These are phyloP conservation scores for Phymatocera aterrima DNA, from an alignment of 2,888 invertebrate species.

Conservation along the genomic window DNA sequence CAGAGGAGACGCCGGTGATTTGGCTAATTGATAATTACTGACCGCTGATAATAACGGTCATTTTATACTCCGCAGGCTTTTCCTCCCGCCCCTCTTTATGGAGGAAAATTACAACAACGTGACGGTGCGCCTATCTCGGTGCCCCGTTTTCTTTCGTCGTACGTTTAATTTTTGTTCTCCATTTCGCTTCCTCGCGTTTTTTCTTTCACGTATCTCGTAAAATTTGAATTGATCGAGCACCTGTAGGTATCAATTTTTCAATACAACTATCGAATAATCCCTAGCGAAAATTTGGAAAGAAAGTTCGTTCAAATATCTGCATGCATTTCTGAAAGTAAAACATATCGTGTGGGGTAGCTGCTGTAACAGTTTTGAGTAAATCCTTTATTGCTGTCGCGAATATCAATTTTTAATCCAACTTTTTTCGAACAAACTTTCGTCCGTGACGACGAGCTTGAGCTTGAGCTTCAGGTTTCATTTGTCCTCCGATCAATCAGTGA, in stretches of 20 bases:
- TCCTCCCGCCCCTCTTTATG: neutral
- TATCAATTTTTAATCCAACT: neutral
- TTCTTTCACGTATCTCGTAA: no score
- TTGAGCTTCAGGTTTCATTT: no score
- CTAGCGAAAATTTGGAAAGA: no score
- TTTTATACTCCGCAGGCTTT: conserved; percentile 28
- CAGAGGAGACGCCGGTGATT: conserved; percentile 28
- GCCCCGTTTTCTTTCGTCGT: conserved; percentile 13
- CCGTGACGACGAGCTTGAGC: neutral
- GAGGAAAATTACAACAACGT: conserved; percentile 24
- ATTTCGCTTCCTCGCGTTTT: no score
- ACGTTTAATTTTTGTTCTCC: no score
- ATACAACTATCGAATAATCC: no score
- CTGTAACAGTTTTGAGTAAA: neutral
- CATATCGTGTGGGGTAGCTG: neutral
- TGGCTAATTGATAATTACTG: conserved; percentile 44
- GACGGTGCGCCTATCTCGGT: conserved; percentile 8
- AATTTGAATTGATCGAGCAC: no score
- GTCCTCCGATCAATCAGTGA: neutral
- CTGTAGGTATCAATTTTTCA: no score
- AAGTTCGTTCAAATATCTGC: no score
- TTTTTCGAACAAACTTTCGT: neutral
- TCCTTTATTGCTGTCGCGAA: neutral
- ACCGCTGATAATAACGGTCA: conserved; percentile 44
- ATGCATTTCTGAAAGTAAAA: no score